These are phyloP conservation scores for Varanus komodoensis DNA, from an alignment of 2,113 vertebrate species.

Conservation along the genomic window DNA sequence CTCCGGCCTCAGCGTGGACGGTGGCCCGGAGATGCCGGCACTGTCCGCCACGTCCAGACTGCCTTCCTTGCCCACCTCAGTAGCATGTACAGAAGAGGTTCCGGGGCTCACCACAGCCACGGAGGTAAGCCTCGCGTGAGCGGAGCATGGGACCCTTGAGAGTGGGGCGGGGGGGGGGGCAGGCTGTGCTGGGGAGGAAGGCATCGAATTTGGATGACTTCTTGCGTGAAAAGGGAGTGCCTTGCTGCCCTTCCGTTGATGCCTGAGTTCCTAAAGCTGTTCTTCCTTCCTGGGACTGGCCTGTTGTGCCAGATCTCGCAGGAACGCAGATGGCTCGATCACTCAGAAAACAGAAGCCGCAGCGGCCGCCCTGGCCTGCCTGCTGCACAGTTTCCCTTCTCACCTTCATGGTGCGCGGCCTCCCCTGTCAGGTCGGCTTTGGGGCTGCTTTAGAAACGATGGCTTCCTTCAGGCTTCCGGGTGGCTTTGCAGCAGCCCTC, in stretches of 20 bases:
- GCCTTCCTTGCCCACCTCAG: slow-evolving; percentile 72
- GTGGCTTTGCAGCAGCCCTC: too few species aligned
- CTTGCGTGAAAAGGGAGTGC: background rate
- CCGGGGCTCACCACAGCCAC: slow-evolving; percentile 70
- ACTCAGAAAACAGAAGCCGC: too few species aligned
- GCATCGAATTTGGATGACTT: background rate
- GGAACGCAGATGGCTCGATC: too few species aligned
- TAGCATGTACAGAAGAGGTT: slow-evolving; percentile 75
- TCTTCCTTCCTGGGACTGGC: background rate
- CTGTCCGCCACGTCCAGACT: slow-evolving; percentile 68
- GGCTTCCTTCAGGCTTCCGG: too few species aligned
- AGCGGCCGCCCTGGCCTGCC: too few species aligned
- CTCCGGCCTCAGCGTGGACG: slow-evolving; percentile 74
- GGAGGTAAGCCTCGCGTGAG: slow-evolving; percentile 66
- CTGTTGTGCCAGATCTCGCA: background rate
- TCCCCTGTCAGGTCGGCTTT: too few species aligned
- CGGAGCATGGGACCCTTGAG: fast-evolving
- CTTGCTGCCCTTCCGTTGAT: too few species aligned
- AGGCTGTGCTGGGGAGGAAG: too few species aligned
- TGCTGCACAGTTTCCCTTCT: too few species aligned
- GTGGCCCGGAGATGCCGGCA: slow-evolving; percentile 67
- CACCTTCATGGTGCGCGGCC: too few species aligned
- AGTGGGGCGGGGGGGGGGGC: fast-evolving
- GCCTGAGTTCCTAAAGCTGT: background rate
- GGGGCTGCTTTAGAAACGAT: too few species aligned